A percentile compares a stretch with the other conserved stretches of the same genome.
Conservation (phyloP, 1,140 invertebrate species). For the Heliconius hewitsoni region DNA sequence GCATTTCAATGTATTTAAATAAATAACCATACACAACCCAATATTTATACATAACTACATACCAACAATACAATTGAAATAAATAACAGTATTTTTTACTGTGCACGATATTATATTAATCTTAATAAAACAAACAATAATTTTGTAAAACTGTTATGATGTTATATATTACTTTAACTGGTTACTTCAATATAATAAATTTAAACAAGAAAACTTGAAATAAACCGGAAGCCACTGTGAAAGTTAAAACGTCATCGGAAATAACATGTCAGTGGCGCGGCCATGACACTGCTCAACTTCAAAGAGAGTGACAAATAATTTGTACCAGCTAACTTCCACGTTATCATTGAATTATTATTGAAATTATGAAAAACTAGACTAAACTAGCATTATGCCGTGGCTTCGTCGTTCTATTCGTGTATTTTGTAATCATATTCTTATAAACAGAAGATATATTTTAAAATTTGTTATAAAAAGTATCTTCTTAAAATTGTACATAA, state of each 20-base stretch:
- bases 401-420: background rate
- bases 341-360: constrained; percentile 2
- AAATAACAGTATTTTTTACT: no score
- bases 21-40: no score
- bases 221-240: background rate
- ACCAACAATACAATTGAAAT: no score
- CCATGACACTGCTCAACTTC: background rate
- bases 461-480: no score
- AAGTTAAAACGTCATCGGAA: background rate
- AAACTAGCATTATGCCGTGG: background rate
- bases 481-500: no score
- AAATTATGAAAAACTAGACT: background rate
- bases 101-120: background rate
- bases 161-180: background rate
- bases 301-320: background rate
- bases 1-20: no score
- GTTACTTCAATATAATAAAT: background rate
- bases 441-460: no score
- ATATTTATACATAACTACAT: no score
- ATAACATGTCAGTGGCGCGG: background rate
- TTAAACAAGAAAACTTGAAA: background rate
- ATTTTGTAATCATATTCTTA: no score
- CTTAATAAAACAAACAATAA: background rate
- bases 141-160: background rate
- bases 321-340: background rate